Percentiles rank a stretch among this genome's conserved stretches.
Evolutionary conservation across 2,888 invertebrate genomes (phyloP).

Genomic region (Drymonia ruficornis): DNA sequence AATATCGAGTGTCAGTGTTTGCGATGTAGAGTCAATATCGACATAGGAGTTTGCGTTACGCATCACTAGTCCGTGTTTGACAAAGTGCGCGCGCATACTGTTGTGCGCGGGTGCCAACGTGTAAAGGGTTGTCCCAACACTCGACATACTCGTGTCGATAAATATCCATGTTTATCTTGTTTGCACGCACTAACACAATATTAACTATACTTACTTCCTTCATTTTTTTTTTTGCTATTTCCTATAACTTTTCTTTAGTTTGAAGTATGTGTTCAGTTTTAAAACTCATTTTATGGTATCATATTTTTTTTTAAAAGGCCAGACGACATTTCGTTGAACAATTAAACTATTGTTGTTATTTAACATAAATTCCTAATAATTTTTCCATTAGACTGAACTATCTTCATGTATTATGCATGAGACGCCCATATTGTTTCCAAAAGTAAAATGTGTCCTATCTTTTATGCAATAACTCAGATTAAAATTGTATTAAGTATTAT

Average conservation of each 20-base stretch:
- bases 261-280: too few species aligned
- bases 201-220: constrained; percentile 52
- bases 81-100: constrained; percentile 60
- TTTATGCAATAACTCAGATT: constrained; percentile 78
- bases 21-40: constrained; percentile 78
- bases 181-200: constrained; percentile 66
- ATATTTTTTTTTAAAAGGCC: constrained; percentile 31
- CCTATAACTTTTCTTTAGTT: constrained; percentile 15
- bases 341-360: constrained; percentile 72
- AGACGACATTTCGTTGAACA: constrained; percentile 43
- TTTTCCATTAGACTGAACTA: constrained; percentile 63
- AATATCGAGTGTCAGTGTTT: constrained; percentile 80
- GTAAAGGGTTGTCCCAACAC: constrained; percentile 76
- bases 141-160: constrained; percentile 72
- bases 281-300: constrained; percentile 16
- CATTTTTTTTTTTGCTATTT: constrained; percentile 17
- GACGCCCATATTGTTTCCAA: constrained; percentile 76
- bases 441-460: constrained; percentile 68
- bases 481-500: constrained; percentile 81
- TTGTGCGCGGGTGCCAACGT: constrained; percentile 60
- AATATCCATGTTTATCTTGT: constrained; percentile 73
- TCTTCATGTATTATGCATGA: constrained; percentile 71
- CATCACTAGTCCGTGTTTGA: constrained; percentile 82
- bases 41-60: constrained; percentile 82
- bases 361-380: constrained; percentile 69